Base-by-base conservation (phyloP, 2,797 vertebrate genomes). In the Cetoscarus ocellatus region DNA sequence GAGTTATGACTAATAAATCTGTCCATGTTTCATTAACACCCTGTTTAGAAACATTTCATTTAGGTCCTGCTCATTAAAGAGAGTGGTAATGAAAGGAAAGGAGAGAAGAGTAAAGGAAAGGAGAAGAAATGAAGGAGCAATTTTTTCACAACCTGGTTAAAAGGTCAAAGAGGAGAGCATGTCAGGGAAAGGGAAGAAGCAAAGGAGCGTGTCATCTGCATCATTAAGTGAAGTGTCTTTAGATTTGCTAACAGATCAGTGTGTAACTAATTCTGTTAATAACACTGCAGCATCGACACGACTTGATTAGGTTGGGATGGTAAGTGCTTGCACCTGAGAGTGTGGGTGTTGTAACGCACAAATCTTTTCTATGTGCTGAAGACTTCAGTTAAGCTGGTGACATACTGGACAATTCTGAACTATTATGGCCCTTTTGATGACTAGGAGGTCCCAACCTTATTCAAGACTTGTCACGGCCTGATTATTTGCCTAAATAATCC, bases 21-120 rank as follows among this genome's bases (percentile, higher is more conserved):
- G 91, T 91, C 90, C 34, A 57, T 83, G 82, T 93, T 93, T 92
- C 90, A 93, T 92, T 93, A 92, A 91, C 84, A 86, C 77, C 79
- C 86, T 84, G 90, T 92, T 92, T 91, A 87, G 86, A 92, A 91
- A 90, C 88, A 90, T 92, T 93, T 92, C 82, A 93, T 92, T 93
- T 84, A 62, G 69, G 79, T 78, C 61, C 74, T 43, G 72, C 90
- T 94, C 90, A 93, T 94, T 94, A 93, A 84, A 79, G 88, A 90
- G 87, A 94, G 88, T 91, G 91, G 77, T 79, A 79, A 73, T 73
- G 75, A 58, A 71, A 62, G 38, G 45, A 48, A 61, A 59, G 53
- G 64, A 58, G 50, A 45, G 39, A 45, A 52, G 10, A 53, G 27
- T 38, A 5, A 42, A 60, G 58, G 42, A 35, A 43, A 52, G 27